These are phyloP conservation scores for Pseudococcus longispinus DNA, from an alignment of 2,888 invertebrate genomes.

Conservation along the genomic window DNA sequence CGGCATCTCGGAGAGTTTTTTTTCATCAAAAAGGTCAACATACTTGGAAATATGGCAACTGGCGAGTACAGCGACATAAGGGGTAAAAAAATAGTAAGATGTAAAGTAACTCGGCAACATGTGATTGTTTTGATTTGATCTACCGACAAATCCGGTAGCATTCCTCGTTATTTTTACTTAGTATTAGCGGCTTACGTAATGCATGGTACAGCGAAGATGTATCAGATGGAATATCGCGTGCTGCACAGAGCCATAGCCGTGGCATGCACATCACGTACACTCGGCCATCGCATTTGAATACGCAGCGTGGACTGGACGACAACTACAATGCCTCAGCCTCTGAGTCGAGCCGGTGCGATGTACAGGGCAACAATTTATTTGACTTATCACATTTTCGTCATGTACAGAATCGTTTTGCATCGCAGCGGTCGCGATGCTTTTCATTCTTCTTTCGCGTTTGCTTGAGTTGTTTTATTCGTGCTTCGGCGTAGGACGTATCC, in stretches of 20 bases:
- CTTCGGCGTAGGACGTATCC: neutral
- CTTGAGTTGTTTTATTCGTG: neutral
- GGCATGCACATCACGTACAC: constrained; percentile 47
- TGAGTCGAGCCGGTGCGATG: neutral
- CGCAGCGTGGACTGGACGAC: neutral
- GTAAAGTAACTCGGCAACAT: neutral
- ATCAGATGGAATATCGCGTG: constrained; percentile 47
- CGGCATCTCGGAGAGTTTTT: neutral
- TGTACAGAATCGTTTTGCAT: neutral
- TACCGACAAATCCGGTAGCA: constrained; percentile 49
- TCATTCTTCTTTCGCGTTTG: neutral
- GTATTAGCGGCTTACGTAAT: constrained; percentile 48
- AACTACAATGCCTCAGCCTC: neutral
- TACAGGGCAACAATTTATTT: constrained; percentile 16
- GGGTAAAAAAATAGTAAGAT: neutral
- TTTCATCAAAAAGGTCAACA: neutral
- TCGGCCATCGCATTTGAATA: constrained; percentile 31
- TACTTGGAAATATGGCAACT: neutral
- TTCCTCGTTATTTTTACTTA: constrained; percentile 45
- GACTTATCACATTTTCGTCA: constrained; percentile 38
- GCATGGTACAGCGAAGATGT: constrained; percentile 17
- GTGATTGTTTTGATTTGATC: constrained; percentile 43
- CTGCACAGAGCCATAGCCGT: neutral
- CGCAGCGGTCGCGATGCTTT: neutral
- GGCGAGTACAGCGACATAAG: neutral